Conservation (phyloP, 1,140 invertebrate genomes). For the Heliothis subflexa region DNA sequence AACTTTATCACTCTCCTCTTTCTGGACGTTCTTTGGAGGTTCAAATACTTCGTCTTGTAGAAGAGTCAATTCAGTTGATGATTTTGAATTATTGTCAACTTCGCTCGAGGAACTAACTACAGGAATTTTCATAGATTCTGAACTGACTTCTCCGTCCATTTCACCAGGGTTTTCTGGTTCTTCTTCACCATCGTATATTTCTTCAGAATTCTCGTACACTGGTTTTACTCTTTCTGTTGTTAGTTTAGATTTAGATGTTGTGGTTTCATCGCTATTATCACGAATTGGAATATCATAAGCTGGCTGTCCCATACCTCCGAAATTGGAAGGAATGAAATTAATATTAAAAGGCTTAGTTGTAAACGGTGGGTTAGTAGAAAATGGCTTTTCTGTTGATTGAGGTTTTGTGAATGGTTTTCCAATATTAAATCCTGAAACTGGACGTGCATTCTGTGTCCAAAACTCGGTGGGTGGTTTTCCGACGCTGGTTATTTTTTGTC, state of each 20-base stretch:
- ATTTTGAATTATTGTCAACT: conserved; percentile 55
- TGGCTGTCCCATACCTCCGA: conserved; percentile 70
- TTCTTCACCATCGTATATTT: conserved; percentile 80
- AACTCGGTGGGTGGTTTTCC: conserved; percentile 69
- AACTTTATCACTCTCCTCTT: conserved; percentile 48
- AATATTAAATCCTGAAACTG: conserved; percentile 64
- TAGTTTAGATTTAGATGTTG: conserved; percentile 56
- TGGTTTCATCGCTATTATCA: conserved; percentile 76
- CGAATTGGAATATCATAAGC: conserved; percentile 82
- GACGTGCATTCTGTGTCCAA: conserved; percentile 63
- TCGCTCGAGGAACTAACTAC: conserved; percentile 72
- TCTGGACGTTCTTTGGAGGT: conserved; percentile 32
- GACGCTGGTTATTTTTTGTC: conserved; percentile 76
- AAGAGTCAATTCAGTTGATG: conserved; percentile 58
- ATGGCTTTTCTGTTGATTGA: conserved; percentile 41
- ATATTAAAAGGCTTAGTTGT: conserved; percentile 71
- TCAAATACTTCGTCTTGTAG: conserved; percentile 61
- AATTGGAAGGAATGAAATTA: conserved; percentile 75
- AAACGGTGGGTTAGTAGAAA: conserved; percentile 51
- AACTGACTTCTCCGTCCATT: conserved; percentile 78
- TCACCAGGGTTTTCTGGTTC: conserved; percentile 65
- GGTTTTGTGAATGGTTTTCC: conserved; percentile 77
- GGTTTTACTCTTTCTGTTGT: conserved; percentile 64
- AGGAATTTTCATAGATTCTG: conserved; percentile 82
- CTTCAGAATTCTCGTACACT: conserved; percentile 80